Conservation (phyloP, 2,113 vertebrate genomes). For the Datnioides undecimradiatus region DNA sequence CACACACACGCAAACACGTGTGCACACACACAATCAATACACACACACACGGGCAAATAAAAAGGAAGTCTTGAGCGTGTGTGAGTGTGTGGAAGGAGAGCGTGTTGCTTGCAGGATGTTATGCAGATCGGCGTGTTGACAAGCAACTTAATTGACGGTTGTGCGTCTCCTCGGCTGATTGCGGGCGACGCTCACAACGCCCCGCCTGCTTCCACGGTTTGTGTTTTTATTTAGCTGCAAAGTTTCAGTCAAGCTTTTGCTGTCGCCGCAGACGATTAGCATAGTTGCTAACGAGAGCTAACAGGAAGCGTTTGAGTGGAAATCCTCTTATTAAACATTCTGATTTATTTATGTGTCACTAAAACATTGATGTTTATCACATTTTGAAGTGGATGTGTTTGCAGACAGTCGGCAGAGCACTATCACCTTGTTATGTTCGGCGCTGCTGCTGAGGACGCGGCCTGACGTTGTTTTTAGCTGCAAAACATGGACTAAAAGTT, state of each 20-base stretch:
- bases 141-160: slow-evolving; percentile 17
- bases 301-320: no score
- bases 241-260: not conserved
- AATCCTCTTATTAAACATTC: not conserved
- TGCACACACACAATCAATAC: slow-evolving; percentile 5
- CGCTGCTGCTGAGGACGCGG: no score
- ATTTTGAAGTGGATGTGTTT: not conserved
- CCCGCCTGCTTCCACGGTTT: not conserved
- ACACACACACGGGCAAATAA: not conserved
- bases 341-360: not conserved
- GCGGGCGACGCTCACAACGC: not conserved
- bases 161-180: not conserved
- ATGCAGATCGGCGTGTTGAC: slow-evolving; percentile 12
- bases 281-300: not conserved
- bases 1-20: no score
- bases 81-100: no score
- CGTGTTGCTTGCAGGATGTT: not conserved
- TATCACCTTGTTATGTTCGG: no score
- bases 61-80: no score
- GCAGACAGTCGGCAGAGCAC: no score
- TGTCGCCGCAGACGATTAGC: no score
- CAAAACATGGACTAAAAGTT: not conserved
- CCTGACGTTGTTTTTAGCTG: not conserved
- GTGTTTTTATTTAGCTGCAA: not conserved
- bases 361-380: not conserved